These are phyloP conservation scores for Clistopyga incitator DNA, from an alignment of 2,888 invertebrate species.

Conservation along the genomic window DNA sequence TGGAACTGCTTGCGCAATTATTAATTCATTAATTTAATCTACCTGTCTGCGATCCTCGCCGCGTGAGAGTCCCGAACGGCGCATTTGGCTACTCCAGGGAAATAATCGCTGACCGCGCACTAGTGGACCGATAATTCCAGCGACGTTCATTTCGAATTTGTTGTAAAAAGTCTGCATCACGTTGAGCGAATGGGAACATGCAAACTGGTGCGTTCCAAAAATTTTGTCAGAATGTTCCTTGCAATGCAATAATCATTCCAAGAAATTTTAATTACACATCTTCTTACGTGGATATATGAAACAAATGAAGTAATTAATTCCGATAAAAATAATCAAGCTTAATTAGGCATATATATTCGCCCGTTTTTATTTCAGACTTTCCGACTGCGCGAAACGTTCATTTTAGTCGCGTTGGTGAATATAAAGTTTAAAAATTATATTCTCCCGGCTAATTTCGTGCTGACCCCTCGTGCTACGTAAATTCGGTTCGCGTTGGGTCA, in stretches of 20 bases:
- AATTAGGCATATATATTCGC: too few relatives aligned
- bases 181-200: background rate
- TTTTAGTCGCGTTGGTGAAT: too few relatives aligned
- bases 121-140: background rate
- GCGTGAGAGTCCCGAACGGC: background rate
- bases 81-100: background rate
- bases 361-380: too few relatives aligned
- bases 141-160: background rate
- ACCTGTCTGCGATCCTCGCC: background rate
- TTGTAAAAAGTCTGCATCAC: too few relatives aligned
- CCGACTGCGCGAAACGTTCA: too few relatives aligned
- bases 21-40: slow-evolving; percentile 16
- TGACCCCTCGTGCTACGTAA: background rate
- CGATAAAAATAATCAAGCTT: too few relatives aligned
- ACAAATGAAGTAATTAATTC: too few relatives aligned
- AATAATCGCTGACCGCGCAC: slow-evolving; percentile 14
- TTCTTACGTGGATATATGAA: too few relatives aligned
- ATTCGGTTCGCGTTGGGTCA: background rate
- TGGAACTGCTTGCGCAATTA: background rate
- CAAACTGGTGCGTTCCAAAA: background rate
- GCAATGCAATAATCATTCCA: too few relatives aligned
- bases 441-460: slow-evolving; percentile 17
- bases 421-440: slow-evolving; percentile 18
- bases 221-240: too few relatives aligned
- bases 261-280: too few relatives aligned